phyloP scores from a whole-genome alignment of 2,888 invertebrate genomes.

The Drosophila peninsularis region DNA sequence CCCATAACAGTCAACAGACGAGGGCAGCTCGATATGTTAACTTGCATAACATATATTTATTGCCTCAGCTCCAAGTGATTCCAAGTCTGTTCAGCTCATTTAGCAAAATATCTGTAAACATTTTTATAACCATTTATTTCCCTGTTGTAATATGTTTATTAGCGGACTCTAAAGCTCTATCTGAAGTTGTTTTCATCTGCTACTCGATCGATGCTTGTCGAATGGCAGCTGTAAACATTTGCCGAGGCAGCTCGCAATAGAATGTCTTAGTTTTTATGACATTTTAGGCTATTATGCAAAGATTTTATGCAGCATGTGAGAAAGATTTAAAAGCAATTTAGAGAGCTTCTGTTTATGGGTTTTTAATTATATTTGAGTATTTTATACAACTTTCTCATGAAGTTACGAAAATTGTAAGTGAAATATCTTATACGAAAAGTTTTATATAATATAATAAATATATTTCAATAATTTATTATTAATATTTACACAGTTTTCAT shows the following conservation, averaged over 20 bases:
- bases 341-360: neutral
- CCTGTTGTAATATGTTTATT: slow-evolving; percentile 11
- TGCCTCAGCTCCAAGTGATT: neutral
- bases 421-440: too few species aligned
- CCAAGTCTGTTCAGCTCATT: slow-evolving; percentile 2
- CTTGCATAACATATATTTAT: neutral
- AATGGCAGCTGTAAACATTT: slow-evolving; percentile 1
- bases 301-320: neutral
- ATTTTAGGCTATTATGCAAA: neutral
- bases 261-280: neutral
- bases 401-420: too few species aligned
- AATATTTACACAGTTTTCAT: neutral
- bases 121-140: neutral
- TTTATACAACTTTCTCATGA: neutral
- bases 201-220: neutral
- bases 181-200: neutral
- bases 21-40: slow-evolving; percentile 34
- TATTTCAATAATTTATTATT: neutral
- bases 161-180: neutral
- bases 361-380: neutral
- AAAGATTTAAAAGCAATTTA: neutral
- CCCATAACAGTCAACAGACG: slow-evolving; percentile 35
- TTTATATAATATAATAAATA: too few species aligned
- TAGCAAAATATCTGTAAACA: neutral
- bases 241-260: neutral